Evolutionary conservation across 2,113 vertebrate genomes (phyloP).

Genomic region (Suncus etruscus): DNA sequence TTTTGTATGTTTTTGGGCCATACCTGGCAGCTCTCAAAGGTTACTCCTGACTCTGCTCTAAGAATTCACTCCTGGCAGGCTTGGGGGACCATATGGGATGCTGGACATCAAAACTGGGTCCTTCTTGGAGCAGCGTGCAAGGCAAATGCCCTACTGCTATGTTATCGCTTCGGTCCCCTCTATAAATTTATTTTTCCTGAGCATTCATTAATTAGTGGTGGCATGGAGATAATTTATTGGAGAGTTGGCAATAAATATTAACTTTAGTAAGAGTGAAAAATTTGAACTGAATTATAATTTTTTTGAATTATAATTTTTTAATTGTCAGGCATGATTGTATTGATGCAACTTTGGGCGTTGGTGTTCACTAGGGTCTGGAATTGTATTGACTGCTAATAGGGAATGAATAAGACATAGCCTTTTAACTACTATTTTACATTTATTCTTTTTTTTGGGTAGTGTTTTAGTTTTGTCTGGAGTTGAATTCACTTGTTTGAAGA

Average conservation of each 20-base stretch:
- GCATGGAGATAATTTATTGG: background rate
- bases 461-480: constrained; percentile 35
- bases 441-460: background rate
- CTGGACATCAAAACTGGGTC: no score
- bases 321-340: background rate
- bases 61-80: no score
- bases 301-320: constrained; percentile 15
- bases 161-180: no score
- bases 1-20: no score
- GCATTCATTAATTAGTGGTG: constrained; percentile 41
- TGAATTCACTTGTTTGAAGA: constrained; percentile 43
- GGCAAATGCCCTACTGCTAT: no score
- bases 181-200: background rate
- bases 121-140: no score
- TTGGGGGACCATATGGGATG: no score
- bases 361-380: background rate
- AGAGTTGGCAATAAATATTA: constrained; percentile 46
- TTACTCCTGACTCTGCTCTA: no score
- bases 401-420: background rate
- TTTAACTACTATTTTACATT: constrained; percentile 47
- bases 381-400: constrained; percentile 11
- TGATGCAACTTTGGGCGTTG: constrained; percentile 12
- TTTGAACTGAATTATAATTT: constrained; percentile 8
- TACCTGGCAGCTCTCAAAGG: no score
- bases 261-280: constrained; percentile 40